Conservation (phyloP, 64 coral and sea anemone genomes). For the Hydrozoanthus tunicans region DNA sequence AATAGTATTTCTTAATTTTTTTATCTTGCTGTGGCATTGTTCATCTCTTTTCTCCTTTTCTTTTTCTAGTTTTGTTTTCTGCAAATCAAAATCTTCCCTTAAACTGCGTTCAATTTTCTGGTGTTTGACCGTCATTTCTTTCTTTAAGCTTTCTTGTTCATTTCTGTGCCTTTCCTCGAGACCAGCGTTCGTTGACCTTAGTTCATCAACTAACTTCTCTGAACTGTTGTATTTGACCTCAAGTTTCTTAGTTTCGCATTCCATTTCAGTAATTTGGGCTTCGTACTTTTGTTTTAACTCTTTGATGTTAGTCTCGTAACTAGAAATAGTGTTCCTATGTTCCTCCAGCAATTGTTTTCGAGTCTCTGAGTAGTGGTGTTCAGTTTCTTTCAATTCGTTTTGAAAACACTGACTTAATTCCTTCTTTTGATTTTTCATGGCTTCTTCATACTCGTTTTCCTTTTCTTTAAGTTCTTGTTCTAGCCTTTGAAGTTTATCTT, state of each 20-base stretch:
- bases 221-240: conserved; percentile 13
- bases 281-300: neutral
- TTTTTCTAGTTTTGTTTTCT: neutral
- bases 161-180: neutral
- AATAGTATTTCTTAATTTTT: neutral
- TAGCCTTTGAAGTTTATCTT: conserved; percentile 24
- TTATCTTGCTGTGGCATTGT: neutral
- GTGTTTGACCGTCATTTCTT: neutral
- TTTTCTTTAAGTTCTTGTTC: conserved; percentile 1
- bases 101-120: neutral
- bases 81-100: neutral
- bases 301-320: neutral
- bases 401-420: neutral
- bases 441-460: neutral
- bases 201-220: neutral
- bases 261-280: neutral
- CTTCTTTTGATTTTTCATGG: neutral
- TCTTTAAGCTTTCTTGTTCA: neutral
- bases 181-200: neutral
- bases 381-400: conserved; percentile 20
- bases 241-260: neutral
- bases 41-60: neutral
- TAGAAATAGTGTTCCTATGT: conserved; percentile 5
- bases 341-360: neutral
- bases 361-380: neutral